phyloP scores from a whole-genome alignment of 2,113 vertebrate genomes.

The Furnarius figulus region DNA sequence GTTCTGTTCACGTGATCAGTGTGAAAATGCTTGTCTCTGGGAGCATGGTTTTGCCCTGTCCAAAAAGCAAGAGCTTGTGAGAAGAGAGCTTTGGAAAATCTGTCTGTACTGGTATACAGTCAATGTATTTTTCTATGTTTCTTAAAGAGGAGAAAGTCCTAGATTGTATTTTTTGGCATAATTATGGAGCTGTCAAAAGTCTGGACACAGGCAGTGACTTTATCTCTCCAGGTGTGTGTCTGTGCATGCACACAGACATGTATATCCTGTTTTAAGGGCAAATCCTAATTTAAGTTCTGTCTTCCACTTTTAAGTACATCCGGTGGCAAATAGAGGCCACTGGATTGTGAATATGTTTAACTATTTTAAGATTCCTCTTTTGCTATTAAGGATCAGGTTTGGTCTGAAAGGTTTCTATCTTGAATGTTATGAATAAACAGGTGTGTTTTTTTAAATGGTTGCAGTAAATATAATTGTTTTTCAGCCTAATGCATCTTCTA shows the following conservation, averaged over 20 bases:
- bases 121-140: not conserved
- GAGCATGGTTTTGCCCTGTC: not conserved
- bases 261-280: not conserved
- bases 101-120: not conserved
- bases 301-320: not conserved
- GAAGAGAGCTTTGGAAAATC: not conserved
- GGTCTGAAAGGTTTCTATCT: slow-evolving; percentile 40
- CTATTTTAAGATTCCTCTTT: not conserved
- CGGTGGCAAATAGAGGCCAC: not conserved
- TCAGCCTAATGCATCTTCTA: slow-evolving; percentile 97
- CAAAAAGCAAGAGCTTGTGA: rapidly evolving
- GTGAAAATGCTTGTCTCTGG: not conserved
- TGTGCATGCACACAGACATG: not conserved
- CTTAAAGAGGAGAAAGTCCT: not conserved
- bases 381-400: not conserved
- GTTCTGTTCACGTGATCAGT: not conserved
- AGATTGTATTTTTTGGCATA: not conserved
- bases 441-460: slow-evolving; percentile 55
- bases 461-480: slow-evolving; percentile 79
- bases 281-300: not conserved
- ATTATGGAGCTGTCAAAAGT: not conserved
- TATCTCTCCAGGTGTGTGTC: not conserved
- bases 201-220: not conserved
- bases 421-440: slow-evolving; percentile 49
- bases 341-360: not conserved